Evolutionary conservation across 2,888 invertebrate species (phyloP).

Genomic region (Pseudococcus viburni): DNA sequence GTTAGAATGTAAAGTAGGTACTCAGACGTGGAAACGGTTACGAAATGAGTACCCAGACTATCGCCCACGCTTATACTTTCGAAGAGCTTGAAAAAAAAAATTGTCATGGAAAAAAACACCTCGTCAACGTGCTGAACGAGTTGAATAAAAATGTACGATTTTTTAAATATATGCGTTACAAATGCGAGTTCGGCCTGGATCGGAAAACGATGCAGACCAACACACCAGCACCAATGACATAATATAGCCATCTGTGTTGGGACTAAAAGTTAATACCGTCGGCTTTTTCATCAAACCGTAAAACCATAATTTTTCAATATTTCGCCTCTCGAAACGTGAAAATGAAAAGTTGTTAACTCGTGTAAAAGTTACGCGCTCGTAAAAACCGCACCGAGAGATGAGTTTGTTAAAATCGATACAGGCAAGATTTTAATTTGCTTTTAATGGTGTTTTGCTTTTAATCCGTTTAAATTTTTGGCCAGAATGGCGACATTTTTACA

Average conservation of each 20-base stretch:
- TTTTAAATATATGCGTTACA: neutral
- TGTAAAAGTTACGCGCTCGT: constrained; percentile 38
- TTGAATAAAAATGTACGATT: neutral
- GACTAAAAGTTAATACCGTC: neutral
- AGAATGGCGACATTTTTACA: constrained; percentile 47
- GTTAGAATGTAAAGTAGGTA: neutral
- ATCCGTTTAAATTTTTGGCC: constrained; percentile 40
- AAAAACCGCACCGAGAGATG: constrained; percentile 42
- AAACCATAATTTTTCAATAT: constrained; percentile 50
- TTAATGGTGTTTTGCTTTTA: constrained; percentile 49
- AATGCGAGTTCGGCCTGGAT: neutral
- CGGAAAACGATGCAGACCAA: neutral
- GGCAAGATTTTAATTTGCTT: constrained; percentile 43
- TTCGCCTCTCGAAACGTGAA: constrained; percentile 38
- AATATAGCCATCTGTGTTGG: neutral
- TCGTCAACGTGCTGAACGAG: neutral
- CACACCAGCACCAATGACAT: neutral
- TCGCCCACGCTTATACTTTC: neutral
- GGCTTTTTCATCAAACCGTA: constrained; percentile 33
- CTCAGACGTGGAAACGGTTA: neutral
- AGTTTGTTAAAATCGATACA: constrained; percentile 39
- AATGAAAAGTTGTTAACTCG: constrained; percentile 46
- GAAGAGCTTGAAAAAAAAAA: neutral
- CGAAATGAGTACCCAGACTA: neutral
- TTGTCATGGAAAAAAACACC: neutral